Conservation (phyloP, 1,140 invertebrate genomes). For the Formica selysi region DNA sequence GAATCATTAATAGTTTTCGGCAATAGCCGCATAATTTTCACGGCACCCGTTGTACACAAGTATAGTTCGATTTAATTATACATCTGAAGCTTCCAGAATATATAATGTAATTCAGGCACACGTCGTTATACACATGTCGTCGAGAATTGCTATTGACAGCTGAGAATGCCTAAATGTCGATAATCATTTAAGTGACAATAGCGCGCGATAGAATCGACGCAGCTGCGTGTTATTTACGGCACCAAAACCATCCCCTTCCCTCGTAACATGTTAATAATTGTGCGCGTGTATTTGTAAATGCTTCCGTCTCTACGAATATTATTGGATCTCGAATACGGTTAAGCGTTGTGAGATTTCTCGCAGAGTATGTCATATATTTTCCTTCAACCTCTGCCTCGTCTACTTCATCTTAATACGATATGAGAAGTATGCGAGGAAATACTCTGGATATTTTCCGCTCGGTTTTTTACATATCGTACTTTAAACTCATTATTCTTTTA, state of each 20-base stretch:
- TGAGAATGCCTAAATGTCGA: conserved; percentile 75
- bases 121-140: conserved; percentile 32
- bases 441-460: background rate
- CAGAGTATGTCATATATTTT: background rate
- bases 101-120: background rate
- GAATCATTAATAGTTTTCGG: background rate
- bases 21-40: background rate
- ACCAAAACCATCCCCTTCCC: conserved; percentile 10
- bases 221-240: conserved; percentile 58
- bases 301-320: conserved; percentile 65
- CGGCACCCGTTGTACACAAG: no score
- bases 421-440: background rate
- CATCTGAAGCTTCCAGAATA: conserved; percentile 27
- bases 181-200: conserved; percentile 74
- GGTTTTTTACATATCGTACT: background rate
- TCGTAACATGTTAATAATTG: conserved; percentile 66
- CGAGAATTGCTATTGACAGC: conserved; percentile 71
- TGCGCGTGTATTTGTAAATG: conserved; percentile 22
- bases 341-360: conserved; percentile 52
- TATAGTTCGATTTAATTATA: conserved; percentile 62
- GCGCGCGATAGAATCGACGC: conserved; percentile 36
- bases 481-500: background rate
- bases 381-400: background rate
- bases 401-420: background rate
- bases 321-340: conserved; percentile 65